These are phyloP conservation scores for Cotesia vestalis DNA, from an alignment of 1,140 invertebrate genomes.

Conservation along the genomic window DNA sequence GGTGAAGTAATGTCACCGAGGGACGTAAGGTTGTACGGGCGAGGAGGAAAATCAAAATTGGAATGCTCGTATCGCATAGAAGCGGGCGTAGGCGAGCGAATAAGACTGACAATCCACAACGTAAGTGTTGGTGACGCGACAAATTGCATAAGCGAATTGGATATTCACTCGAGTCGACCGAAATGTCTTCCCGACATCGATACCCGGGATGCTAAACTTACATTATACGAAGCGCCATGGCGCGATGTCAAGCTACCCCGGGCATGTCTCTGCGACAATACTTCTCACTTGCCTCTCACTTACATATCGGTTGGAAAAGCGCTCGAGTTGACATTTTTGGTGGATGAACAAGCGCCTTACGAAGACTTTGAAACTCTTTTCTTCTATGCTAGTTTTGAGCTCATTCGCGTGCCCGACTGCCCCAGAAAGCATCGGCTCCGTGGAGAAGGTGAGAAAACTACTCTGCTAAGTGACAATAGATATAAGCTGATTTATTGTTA, in stretches of 20 bases:
- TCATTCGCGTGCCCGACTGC: constrained; percentile 72
- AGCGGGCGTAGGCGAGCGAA: constrained; percentile 71
- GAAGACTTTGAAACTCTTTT: constrained; percentile 77
- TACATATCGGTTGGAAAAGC: constrained; percentile 72
- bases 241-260: constrained; percentile 71
- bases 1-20: constrained; percentile 74
- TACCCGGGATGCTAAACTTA: constrained; percentile 68
- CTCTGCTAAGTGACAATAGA: background rate
- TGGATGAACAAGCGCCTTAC: constrained; percentile 72
- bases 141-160: constrained; percentile 75
- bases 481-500: no score
- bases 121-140: constrained; percentile 74
- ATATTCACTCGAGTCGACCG: constrained; percentile 75
- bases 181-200: constrained; percentile 67
- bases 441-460: constrained; percentile 59
- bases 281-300: constrained; percentile 70
- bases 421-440: constrained; percentile 72
- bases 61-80: constrained; percentile 80
- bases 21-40: constrained; percentile 80
- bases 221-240: constrained; percentile 74
- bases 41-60: constrained; percentile 77
- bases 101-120: constrained; percentile 75
- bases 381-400: constrained; percentile 75
- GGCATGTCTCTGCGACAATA: constrained; percentile 78
- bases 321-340: constrained; percentile 72